A percentile compares a stretch with the other conserved stretches of the same genome.
Evolutionary conservation across 2,888 invertebrate genomes (phyloP).

Genomic region (Euplexia lucipara): DNA sequence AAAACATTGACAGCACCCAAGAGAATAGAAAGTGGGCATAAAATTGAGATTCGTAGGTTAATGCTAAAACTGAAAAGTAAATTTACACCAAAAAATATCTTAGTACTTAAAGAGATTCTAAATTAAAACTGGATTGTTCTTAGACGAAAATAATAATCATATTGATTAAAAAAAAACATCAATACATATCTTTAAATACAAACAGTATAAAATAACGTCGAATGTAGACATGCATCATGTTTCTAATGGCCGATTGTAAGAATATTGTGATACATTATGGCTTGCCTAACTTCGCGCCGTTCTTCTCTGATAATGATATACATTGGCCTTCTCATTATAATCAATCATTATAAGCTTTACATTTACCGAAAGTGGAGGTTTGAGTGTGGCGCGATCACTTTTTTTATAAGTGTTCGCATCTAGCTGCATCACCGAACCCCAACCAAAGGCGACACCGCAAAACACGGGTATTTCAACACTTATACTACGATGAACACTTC

Average conservation of each 20-base stretch:
- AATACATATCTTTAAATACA: slow-evolving; percentile 18
- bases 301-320: no score
- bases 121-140: slow-evolving; percentile 14
- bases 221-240: slow-evolving; percentile 23
- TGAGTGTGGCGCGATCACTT: no score
- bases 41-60: slow-evolving; percentile 26
- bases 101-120: slow-evolving; percentile 13
- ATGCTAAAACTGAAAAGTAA: slow-evolving; percentile 13
- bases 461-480: slow-evolving; percentile 35
- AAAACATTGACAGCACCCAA: slow-evolving; percentile 73
- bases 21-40: slow-evolving; percentile 27
- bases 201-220: slow-evolving; percentile 31
- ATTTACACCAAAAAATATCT: slow-evolving; percentile 8
- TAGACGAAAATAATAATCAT: slow-evolving; percentile 21
- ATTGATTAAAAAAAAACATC: slow-evolving; percentile 24
- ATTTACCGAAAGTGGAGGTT: no score
- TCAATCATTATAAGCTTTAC: no score
- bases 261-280: no score
- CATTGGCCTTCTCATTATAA: no score
- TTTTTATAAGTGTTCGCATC: background rate
- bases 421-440: background rate
- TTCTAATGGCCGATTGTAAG: background rate
- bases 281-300: no score
- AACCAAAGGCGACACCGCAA: background rate
- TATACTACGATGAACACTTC: slow-evolving; percentile 69